Evolutionary conservation across 2,113 vertebrate species (phyloP), one percentile per base, ranked within the genome.

Genomic region (Phoenicopterus ruber): DNA sequence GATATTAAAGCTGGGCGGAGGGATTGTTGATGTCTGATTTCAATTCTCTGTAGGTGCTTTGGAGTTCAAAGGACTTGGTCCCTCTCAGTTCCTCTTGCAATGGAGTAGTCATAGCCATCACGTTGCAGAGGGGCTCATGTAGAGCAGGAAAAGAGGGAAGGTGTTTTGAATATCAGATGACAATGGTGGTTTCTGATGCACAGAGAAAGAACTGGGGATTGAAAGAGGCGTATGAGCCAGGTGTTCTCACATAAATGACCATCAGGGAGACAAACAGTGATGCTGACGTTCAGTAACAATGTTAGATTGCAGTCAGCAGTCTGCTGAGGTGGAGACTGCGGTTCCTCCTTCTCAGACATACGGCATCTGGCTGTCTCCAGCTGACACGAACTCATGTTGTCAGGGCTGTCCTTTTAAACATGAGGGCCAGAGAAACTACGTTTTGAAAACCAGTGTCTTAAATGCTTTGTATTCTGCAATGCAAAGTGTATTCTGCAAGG

Each of bases 201-300:
- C 3, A 40, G n/a, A 70, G 84, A 70, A 92, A 52, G 34, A 94
- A 61, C 31, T 52, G 44, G 28, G 79, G 52, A 13, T 42, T 76
- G 57, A 66, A 74, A 79, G 52, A 76, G 49, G 34, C 7, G 0
- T 63, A 38, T 61, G 74, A 91, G 34, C 78, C 80, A 94, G 92
- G 94, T 96, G 88, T 70, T 94, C 72, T 81, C 52, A 67, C 72
- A 81, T 6, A 78, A 86, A 86, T 65, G 96, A 84, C 86, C 77
- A 65, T 67, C 57, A 76, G 69, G 76, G 83, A 96, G 77, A 28
- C 54, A 82, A 44, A 61, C 57, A 61, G 72, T 50, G 82, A 92
- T 42, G 58, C 57, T 91, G 88, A 91, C 65, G 34, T 65, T 88
- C 2, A 4, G 70, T 63, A 93, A 85, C 44, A 69, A 72, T 49